A percentile compares a stretch with the other conserved stretches of the same genome.
phyloP scores from a whole-genome alignment of 1,140 invertebrate genomes.

The Brachionus sp. region DNA sequence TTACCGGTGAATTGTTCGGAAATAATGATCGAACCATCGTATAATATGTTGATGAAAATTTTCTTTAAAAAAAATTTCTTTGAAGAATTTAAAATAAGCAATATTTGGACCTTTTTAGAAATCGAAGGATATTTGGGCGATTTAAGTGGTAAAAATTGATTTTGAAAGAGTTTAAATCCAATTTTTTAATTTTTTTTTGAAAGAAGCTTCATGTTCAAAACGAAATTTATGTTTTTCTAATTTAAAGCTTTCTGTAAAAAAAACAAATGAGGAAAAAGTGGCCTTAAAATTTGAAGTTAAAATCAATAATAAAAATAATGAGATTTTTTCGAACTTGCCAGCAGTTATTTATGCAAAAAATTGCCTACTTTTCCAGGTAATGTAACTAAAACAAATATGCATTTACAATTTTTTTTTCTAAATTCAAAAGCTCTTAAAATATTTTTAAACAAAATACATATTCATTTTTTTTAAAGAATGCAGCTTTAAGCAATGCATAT shows the following conservation, averaged over 20 bases:
- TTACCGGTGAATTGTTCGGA: background rate
- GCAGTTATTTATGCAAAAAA: slow-evolving; percentile 5
- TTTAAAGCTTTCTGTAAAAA: background rate
- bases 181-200: background rate
- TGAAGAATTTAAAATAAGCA: background rate
- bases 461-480: background rate
- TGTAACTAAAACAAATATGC: background rate
- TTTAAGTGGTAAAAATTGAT: background rate
- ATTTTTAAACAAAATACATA: background rate
- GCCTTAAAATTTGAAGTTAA: background rate
- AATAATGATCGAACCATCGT: background rate
- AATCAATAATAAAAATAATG: background rate
- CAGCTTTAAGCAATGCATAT: background rate
- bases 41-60: background rate
- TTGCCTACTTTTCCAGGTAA: slow-evolving; percentile 12
- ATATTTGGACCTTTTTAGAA: background rate
- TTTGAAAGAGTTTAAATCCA: background rate
- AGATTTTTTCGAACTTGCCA: background rate
- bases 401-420: background rate
- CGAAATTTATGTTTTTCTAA: background rate
- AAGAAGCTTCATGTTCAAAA: background rate
- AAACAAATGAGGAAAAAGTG: background rate
- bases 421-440: background rate
- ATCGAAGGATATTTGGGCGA: background rate
- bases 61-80: background rate